These are phyloP conservation scores for Chionoecetes opilio DNA, from an alignment of 1,140 invertebrate genomes.

Conservation along the genomic window DNA sequence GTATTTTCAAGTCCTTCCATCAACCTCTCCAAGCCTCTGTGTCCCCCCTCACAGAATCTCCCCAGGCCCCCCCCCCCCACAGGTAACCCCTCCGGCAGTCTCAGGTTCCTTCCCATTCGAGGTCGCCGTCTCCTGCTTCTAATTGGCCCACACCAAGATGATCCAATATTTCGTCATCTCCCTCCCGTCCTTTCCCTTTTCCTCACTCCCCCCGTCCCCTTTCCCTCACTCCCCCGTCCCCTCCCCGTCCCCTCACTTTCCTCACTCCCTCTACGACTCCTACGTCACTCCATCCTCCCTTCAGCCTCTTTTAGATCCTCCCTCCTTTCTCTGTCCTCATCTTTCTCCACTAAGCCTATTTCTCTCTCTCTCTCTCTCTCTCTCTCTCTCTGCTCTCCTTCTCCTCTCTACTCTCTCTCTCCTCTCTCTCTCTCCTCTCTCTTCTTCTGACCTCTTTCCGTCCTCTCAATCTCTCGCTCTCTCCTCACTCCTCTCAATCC, in stretches of 20 bases:
- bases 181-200: not conserved
- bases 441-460: not conserved
- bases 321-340: not conserved
- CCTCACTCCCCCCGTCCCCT: not conserved
- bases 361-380: not conserved
- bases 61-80: too few species aligned
- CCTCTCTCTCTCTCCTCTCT: not conserved
- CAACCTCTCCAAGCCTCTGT: not conserved
- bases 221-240: not conserved
- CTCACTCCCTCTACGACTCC: not conserved
- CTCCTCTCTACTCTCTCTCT: not conserved
- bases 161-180: constrained; percentile 7
- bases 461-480: not conserved
- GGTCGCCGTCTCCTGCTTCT: not conserved
- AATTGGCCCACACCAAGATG: constrained; percentile 25
- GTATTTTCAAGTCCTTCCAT: not conserved
- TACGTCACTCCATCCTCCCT: too few species aligned
- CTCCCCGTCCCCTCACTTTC: not conserved
- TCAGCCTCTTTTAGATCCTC: not conserved
- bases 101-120: constrained; percentile 2
- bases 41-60: too few species aligned
- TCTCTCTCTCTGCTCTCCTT: not conserved
- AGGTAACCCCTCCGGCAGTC: not conserved
- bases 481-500: not conserved
- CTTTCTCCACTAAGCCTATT: not conserved